Conservation (phyloP, 1,140 invertebrate species). For the Bombus haemorrhoidalis region DNA sequence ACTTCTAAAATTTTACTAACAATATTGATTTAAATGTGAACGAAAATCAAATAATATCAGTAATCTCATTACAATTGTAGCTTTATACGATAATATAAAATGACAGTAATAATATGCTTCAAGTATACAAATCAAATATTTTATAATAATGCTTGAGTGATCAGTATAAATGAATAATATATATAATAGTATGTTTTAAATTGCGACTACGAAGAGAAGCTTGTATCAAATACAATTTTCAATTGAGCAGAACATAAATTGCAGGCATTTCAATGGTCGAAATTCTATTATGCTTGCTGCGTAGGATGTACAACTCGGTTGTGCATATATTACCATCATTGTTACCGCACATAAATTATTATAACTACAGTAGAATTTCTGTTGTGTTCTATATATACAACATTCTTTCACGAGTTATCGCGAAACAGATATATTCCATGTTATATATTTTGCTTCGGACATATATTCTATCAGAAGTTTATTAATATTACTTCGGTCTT, state of each 20-base stretch:
- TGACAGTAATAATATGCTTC: neutral
- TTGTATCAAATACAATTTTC: neutral
- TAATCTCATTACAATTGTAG: neutral
- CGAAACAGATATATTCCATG: neutral
- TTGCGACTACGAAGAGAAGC: neutral
- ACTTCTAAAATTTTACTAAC: too few species aligned
- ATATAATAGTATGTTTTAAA: neutral
- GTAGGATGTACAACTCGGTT: conserved; percentile 6
- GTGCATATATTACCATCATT: conserved; percentile 23
- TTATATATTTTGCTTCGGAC: neutral
- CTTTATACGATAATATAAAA: neutral
- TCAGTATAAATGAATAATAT: neutral
- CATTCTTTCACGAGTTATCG: neutral
- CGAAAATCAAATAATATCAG: neutral
- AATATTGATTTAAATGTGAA: too few species aligned
- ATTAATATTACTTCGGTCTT: neutral
- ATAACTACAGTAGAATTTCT: neutral
- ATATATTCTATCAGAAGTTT: neutral
- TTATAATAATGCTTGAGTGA: neutral
- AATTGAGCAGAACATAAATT: conserved; percentile 12
- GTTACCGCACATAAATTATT: conserved; percentile 16
- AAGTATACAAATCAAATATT: neutral
- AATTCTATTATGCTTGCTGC: conserved; percentile 9
- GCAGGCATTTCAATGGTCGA: neutral
- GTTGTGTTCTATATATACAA: neutral